These are phyloP conservation scores for Listrodromus nycthemerus DNA, from an alignment of 2,888 invertebrate species.

Conservation along the genomic window DNA sequence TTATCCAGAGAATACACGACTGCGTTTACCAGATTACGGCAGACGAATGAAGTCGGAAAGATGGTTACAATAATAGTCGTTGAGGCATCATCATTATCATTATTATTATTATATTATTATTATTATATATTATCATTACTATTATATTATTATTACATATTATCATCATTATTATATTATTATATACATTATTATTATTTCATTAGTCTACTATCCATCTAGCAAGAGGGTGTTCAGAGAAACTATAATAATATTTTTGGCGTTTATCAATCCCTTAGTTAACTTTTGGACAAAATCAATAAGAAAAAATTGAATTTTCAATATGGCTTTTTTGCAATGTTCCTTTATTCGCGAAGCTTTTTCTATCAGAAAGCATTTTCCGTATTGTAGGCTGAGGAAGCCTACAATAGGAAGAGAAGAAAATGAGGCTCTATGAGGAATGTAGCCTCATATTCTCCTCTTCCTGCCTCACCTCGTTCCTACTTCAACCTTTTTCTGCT, in stretches of 20 bases:
- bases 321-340: too few relatives aligned
- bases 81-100: slow-evolving; percentile 12
- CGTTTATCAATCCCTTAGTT: background rate
- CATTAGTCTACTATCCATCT: too few relatives aligned
- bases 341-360: too few relatives aligned
- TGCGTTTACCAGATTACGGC: slow-evolving; percentile 32
- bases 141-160: too few relatives aligned
- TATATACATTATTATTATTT: too few relatives aligned
- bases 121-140: background rate
- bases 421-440: too few relatives aligned
- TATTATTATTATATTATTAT: slow-evolving; percentile 13
- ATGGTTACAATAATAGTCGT: slow-evolving; percentile 50
- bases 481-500: too few relatives aligned
- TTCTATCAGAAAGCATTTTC: too few relatives aligned
- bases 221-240: background rate
- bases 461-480: background rate
- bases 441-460: too few relatives aligned
- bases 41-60: slow-evolving; percentile 51
- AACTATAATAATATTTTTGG: background rate
- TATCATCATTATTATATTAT: background rate
- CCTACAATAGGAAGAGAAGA: too few relatives aligned
- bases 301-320: too few relatives aligned
- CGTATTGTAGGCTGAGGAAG: too few relatives aligned
- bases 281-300: background rate
- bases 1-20: slow-evolving; percentile 61